These are phyloP conservation scores for Mya arenaria DNA, from an alignment of 1,140 invertebrate genomes.

Conservation along the genomic window DNA sequence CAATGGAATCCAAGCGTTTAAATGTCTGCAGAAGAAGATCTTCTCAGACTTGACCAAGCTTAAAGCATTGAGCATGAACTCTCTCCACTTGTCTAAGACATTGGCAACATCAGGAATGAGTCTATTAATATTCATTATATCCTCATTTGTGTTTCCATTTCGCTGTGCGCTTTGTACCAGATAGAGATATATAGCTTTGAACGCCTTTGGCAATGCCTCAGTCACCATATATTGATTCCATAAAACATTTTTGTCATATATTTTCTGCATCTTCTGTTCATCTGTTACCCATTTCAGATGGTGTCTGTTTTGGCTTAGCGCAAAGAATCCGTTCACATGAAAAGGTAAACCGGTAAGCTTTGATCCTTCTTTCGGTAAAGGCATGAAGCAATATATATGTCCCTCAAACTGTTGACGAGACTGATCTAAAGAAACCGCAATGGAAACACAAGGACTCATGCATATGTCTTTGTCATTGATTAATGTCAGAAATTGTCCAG, in stretches of 20 bases:
- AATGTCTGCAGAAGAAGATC: neutral
- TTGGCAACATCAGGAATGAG: neutral
- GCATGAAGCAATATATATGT: conserved; percentile 74
- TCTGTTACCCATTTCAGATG: conserved; percentile 69
- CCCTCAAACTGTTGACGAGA: neutral
- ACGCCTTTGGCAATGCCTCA: conserved; percentile 63
- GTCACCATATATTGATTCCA: conserved; percentile 68
- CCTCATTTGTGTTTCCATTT: neutral
- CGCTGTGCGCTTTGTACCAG: neutral
- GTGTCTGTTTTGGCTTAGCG: conserved; percentile 68
- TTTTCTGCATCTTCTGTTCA: conserved; percentile 33
- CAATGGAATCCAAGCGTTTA: conserved; percentile 5
- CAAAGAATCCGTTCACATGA: conserved; percentile 73
- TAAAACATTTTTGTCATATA: conserved; percentile 60
- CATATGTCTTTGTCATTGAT: no score
- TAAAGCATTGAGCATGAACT: neutral
- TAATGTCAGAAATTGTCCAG: no score
- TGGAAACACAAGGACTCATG: conserved; percentile 31
- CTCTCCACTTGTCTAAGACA: conserved; percentile 21
- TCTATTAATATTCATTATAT: neutral
- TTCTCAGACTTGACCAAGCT: neutral
- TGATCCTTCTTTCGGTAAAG: conserved; percentile 61
- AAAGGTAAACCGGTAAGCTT: conserved; percentile 70
- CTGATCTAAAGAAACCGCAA: neutral
- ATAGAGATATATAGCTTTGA: conserved; percentile 8